A percentile compares a stretch with the other conserved stretches of the same genome.
These are phyloP conservation scores for Acipenser ruthenus DNA, from an alignment of 2,797 vertebrate species.

Conservation along the genomic window DNA sequence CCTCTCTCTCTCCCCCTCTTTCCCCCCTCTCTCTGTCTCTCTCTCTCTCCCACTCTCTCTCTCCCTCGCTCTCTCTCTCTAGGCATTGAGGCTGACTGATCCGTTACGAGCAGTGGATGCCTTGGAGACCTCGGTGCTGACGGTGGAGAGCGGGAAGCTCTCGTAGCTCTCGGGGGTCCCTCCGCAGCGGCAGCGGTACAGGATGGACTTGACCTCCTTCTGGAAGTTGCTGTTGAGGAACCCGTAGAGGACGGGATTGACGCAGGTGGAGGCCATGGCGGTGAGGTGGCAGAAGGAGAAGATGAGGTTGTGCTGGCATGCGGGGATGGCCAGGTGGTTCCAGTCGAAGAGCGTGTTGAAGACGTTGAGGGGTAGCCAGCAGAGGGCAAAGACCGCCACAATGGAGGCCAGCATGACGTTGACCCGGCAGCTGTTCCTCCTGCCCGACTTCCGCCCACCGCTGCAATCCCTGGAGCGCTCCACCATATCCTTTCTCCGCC, in stretches of 20 bases:
- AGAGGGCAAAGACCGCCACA: slow-evolving; percentile 61
- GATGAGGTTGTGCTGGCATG: slow-evolving; percentile 64
- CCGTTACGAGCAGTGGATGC: slow-evolving; percentile 46
- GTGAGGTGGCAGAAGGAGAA: slow-evolving; percentile 67
- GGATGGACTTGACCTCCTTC: slow-evolving; percentile 53
- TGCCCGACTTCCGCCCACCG: slow-evolving; percentile 41
- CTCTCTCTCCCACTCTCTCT: not conserved
- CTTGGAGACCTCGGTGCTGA: slow-evolving; percentile 65
- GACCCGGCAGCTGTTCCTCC: slow-evolving; percentile 57
- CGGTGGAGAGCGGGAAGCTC: slow-evolving; percentile 61
- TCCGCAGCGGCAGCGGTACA: slow-evolving; percentile 56
- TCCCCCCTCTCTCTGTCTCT: not conserved
- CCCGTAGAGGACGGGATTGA: slow-evolving; percentile 67
- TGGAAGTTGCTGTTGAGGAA: slow-evolving; percentile 75
- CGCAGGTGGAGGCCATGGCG: slow-evolving; percentile 66
- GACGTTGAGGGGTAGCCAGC: slow-evolving; percentile 71
- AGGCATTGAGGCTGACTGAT: slow-evolving; percentile 16
- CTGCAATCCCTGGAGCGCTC: slow-evolving; percentile 52
- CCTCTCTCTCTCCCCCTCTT: not conserved
- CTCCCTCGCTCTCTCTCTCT: slow-evolving; percentile 19
- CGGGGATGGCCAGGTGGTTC: slow-evolving; percentile 60
- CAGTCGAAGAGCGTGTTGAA: slow-evolving; percentile 76
- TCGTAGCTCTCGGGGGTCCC: slow-evolving; percentile 53
- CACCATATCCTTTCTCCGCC: slow-evolving; percentile 65
- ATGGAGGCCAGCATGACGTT: slow-evolving; percentile 67